A percentile compares a stretch with the other conserved stretches of the same genome.
Evolutionary conservation across 2,113 vertebrate genomes (phyloP).

Genomic region (Acanthochromis polyacanthus): DNA sequence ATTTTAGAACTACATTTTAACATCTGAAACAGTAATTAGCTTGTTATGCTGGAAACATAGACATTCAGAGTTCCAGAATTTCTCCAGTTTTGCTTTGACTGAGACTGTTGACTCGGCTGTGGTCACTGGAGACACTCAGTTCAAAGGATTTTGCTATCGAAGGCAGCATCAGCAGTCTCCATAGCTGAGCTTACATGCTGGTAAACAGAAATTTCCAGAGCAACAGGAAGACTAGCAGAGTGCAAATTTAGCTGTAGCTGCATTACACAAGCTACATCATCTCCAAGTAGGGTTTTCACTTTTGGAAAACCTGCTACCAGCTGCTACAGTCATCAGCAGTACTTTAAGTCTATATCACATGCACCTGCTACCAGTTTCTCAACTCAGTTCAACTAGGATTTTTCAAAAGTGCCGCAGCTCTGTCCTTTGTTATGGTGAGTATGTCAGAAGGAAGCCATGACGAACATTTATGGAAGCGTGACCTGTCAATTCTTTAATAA

Average conservation of each 20-base stretch:
- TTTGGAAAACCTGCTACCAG: too few species aligned
- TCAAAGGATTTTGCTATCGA: constrained; percentile 27
- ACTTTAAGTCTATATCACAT: too few species aligned
- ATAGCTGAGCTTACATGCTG: constrained; percentile 22
- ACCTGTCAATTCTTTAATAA: too few species aligned
- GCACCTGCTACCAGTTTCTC: too few species aligned
- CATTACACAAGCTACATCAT: too few species aligned
- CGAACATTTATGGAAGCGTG: too few species aligned
- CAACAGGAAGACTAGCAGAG: not conserved
- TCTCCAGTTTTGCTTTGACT: not conserved
- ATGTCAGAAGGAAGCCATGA: too few species aligned
- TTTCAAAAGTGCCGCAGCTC: too few species aligned
- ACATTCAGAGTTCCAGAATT: not conserved
- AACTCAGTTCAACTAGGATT: too few species aligned
- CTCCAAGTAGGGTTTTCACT: too few species aligned
- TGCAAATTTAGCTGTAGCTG: not conserved
- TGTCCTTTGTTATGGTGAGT: too few species aligned
- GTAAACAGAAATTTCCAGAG: constrained; percentile 28
- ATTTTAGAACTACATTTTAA: not conserved
- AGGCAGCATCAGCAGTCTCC: constrained; percentile 37
- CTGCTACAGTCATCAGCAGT: too few species aligned
- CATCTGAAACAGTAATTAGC: not conserved
- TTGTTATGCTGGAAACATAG: not conserved
- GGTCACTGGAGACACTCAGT: constrained; percentile 16
- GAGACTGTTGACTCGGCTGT: not conserved